These are phyloP conservation scores for Eueides isabella DNA, from an alignment of 1,140 invertebrate species.

Conservation along the genomic window DNA sequence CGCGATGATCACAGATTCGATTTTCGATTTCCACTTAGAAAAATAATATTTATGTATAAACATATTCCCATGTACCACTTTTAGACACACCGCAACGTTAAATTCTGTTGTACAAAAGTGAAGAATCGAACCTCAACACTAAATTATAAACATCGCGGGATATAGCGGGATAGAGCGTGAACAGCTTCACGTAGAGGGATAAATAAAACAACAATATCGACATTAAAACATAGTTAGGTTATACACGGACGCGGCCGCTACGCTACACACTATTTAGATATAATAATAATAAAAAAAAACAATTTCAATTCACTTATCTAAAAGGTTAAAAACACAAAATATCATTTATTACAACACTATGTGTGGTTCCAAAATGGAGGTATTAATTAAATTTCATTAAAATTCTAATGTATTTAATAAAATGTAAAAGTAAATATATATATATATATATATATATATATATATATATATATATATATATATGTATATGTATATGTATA, in stretches of 20 bases:
- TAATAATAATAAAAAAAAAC: constrained; percentile 34
- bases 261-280: constrained; percentile 18
- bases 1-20: no score
- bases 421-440: background rate
- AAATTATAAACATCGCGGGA: no score
- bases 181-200: background rate
- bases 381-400: background rate
- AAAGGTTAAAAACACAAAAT: constrained; percentile 10
- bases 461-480: no score
- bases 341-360: constrained; percentile 1
- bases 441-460: no score
- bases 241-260: constrained; percentile 48
- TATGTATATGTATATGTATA: no score
- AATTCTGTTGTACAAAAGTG: no score
- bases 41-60: no score
- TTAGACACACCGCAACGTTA: no score
- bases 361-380: constrained; percentile 11
- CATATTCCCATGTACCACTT: no score
- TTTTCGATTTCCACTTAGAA: no score
- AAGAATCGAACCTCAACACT: no score
- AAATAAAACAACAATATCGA: constrained; percentile 14
- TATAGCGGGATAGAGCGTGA: background rate
- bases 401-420: background rate
- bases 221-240: constrained; percentile 41
- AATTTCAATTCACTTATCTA: constrained; percentile 50